Conservation (phyloP, 2,113 vertebrate species). For the Pampusana beccarii region DNA sequence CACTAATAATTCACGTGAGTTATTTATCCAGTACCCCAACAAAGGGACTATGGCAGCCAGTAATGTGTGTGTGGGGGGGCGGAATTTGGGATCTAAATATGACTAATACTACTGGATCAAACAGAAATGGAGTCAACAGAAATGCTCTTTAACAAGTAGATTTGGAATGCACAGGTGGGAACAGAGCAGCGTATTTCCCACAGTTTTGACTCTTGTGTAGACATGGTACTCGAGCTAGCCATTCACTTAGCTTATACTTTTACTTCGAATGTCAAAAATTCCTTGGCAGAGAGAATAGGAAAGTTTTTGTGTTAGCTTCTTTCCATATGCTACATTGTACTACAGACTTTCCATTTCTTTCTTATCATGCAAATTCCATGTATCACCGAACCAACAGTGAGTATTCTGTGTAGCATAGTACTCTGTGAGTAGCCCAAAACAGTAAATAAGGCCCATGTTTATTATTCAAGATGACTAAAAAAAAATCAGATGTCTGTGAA, state of each 20-base stretch:
- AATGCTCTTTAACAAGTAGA: neutral
- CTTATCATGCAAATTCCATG: neutral
- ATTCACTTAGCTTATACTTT: neutral
- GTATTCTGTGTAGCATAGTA: neutral
- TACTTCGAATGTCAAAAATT: neutral
- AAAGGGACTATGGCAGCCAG: neutral
- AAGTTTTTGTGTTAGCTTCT: neutral
- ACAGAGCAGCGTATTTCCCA: neutral
- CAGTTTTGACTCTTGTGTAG: neutral
- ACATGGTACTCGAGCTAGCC: neutral
- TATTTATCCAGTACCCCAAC: neutral
- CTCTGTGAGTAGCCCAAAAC: neutral
- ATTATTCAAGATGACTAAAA: constrained; percentile 3
- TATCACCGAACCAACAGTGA: neutral
- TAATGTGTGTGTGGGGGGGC: rapidly evolving
- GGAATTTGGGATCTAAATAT: neutral
- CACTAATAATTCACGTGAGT: neutral
- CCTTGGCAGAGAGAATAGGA: neutral
- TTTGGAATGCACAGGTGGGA: neutral
- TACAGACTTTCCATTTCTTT: neutral
- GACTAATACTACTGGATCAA: neutral
- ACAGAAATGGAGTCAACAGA: neutral
- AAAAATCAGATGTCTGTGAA: neutral
- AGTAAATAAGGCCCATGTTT: constrained; percentile 7
- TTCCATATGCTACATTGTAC: neutral